Base-by-base conservation (phyloP, 2,888 invertebrate species). In the Subacronicta megacephala region DNA sequence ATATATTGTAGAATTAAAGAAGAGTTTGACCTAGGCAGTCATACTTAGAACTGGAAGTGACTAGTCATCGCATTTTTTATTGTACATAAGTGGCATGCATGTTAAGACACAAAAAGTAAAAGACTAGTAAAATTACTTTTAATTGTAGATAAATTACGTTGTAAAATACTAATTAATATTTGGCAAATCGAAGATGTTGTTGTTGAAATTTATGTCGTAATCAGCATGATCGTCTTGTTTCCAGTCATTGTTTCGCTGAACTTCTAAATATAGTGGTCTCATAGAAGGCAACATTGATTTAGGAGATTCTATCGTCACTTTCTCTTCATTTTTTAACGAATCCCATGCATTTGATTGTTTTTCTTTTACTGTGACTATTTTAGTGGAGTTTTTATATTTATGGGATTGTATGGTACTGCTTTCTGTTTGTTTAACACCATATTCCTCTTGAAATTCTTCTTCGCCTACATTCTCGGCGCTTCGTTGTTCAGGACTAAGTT, bases 251-350 rank as follows among this genome's bases (percentile, higher is more conserved):
- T 82, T 83, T 16, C 68, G 47, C 45, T 82, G 80, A 38, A 88
- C 83, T 63, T 90, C 85, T 55, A 89, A 81, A 73, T 90, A 89
- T 17, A 78, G 63, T 1, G 89, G 81, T 65, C 84, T 81, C 43
- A 77, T 69, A 10, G 80, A 47, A 10, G 88, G 85, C 42, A 84
- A 46, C 80, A 86, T 84, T 2, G 88, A 84, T 6, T 72, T 79
- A 4, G 16, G 49, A 16, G 44, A 10, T n/a, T 36, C 40, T 41
- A 20, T 33, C 45, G 47, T n/a, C 42, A 55, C 17, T 52, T 60
- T 69, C 37, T 81, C 74, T 16, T 73, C 62, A 20, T 51, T 45
- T 47, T 77, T 66, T 4, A 65, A 31, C 7, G 55, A 16, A 36
- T 69, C 60, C 70, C 60, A 75, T 10, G 61, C 31, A 60, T 60